phyloP scores from a whole-genome alignment of 2,797 vertebrate species.

The Synaphobranchus kaupii region DNA sequence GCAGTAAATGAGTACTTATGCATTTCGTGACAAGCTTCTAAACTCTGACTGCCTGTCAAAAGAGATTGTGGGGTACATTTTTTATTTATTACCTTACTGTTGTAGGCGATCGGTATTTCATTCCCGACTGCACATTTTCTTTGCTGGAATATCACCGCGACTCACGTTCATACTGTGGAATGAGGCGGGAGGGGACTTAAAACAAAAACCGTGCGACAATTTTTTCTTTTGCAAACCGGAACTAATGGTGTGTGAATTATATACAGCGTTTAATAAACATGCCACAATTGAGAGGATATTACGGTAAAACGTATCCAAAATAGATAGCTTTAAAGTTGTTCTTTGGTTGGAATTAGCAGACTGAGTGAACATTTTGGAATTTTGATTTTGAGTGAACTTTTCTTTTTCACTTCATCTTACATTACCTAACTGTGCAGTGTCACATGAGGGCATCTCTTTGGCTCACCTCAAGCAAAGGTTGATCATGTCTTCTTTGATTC shows the following conservation, averaged over 20 bases:
- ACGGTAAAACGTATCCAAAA: background rate
- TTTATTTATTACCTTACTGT: background rate
- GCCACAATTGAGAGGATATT: background rate
- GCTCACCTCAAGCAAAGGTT: background rate
- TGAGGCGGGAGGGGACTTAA: background rate
- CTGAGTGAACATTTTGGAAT: background rate
- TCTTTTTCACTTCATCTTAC: too few species aligned
- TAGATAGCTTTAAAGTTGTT: background rate
- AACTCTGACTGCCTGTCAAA: slow-evolving; percentile 33
- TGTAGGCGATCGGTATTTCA: background rate
- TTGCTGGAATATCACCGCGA: background rate
- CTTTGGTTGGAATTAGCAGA: background rate
- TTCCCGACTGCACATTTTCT: background rate
- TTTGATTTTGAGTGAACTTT: too few species aligned
- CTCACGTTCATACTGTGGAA: background rate
- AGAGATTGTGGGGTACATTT: background rate
- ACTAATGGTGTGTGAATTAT: background rate
- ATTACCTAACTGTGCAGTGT: background rate
- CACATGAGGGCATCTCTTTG: background rate
- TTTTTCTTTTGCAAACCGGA: background rate
- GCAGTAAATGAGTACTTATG: slow-evolving; percentile 40
- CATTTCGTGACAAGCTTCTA: slow-evolving; percentile 16
- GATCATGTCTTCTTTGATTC: background rate
- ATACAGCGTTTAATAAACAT: background rate
- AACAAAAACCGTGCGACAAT: background rate